Base-by-base conservation (phyloP, 2,888 invertebrate species). In the Esperia sulphurella region DNA sequence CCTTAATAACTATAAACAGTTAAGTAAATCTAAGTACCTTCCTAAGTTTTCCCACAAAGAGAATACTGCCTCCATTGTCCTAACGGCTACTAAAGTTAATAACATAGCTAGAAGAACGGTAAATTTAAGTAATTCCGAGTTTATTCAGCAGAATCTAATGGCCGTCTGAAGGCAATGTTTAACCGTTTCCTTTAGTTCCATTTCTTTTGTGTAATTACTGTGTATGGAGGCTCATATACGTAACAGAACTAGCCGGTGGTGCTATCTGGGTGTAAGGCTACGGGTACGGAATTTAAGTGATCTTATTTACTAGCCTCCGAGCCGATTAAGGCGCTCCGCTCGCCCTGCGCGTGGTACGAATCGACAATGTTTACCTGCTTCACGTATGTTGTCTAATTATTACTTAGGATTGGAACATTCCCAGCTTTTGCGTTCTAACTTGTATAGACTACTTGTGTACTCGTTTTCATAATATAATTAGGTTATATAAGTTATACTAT, bases 211-310 rank as follows among this genome's bases (percentile, higher is more conserved):
- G 84, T 83, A 84, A 85, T 85, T 83, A 83, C 79, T 63, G 64
- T 68, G 66, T 77, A 71, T 71, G 71, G 66, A 64, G 70, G 66
- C 80, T 75, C 77, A 79, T 79, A 80, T 75, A 81, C 67, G 75
- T 74, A 81, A 69, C 72, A 71, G 71, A 74, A 73, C 79, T 80
- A 78, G 78, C 79, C 71, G 76, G 71, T 68, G 70, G 67, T 77
- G 70, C 79, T 83, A 83, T 79, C 80, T 72, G 74, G 77, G 71
- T 75, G 70, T 76, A 75, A 75, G 75, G 67, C 68, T 75, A 84
- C 86, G 85, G 71, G 75, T 61, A 55, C 68, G 64, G 87, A 87
- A 88, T 88, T 82, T 84, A 86, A 88, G 87, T 85, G 86, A 79
- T 83, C 86, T 75, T 84, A 85, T 86, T 87, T 85, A 68, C 75